Conservation (phyloP, 2,113 vertebrate genomes). For the Haplochromis vanheusdeni region DNA sequence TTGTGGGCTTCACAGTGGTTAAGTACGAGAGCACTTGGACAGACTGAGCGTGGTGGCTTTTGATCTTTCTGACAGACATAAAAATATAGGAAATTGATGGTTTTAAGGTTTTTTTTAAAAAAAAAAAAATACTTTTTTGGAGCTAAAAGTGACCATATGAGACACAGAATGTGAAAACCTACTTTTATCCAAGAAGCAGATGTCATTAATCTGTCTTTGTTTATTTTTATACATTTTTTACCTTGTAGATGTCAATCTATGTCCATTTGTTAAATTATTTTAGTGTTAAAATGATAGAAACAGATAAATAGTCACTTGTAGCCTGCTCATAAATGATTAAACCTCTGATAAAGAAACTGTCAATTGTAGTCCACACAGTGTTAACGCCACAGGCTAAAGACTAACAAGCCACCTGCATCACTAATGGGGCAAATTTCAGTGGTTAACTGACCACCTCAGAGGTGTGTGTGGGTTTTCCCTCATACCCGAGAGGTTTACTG, state of each 20-base stretch:
- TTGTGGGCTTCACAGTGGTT: neutral
- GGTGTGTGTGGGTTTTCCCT: neutral
- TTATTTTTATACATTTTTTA: neutral
- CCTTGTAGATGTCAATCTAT: neutral
- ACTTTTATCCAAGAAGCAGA: neutral
- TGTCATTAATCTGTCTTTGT: neutral
- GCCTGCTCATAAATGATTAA: rapidly evolving
- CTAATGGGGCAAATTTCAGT: neutral
- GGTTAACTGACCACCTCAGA: neutral
- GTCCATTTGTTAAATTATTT: rapidly evolving
- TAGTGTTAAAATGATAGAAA: neutral
- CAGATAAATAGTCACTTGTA: neutral
- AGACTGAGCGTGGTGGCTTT: neutral
- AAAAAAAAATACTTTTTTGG: rapidly evolving
- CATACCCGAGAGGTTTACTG: rapidly evolving
- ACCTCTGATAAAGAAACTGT: neutral
- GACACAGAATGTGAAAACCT: neutral
- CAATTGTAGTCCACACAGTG: neutral
- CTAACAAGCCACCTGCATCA: neutral
- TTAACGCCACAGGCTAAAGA: neutral
- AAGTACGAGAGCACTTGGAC: neutral
- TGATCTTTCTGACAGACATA: neutral
- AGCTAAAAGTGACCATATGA: neutral
- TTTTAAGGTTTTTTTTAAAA: neutral
- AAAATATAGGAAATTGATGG: neutral